Evolutionary conservation across 2,113 vertebrate species (phyloP).

Genomic region (Stictonetta naevosa): DNA sequence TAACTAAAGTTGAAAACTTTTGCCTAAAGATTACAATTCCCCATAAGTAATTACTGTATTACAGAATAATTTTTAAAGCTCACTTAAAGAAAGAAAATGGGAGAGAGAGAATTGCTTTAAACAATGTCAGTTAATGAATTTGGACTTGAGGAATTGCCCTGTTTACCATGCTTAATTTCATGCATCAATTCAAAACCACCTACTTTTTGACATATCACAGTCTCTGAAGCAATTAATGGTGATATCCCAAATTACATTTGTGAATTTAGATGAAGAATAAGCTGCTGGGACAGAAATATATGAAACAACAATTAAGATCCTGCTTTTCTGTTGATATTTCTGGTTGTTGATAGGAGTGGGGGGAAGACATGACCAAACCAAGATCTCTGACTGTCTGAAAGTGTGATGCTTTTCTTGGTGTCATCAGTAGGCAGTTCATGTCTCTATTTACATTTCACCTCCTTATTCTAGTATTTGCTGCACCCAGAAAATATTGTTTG

Average conservation of each 20-base stretch:
- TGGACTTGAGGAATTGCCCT: slow-evolving; percentile 20
- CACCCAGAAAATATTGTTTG: neutral
- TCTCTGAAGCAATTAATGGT: slow-evolving; percentile 51
- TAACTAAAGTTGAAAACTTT: neutral
- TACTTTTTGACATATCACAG: slow-evolving; percentile 1
- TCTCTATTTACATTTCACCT: neutral
- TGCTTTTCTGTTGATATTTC: neutral
- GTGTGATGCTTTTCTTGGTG: neutral
- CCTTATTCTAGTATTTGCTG: neutral
- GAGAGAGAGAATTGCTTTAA: neutral
- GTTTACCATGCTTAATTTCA: slow-evolving; percentile 43
- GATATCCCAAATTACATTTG: neutral
- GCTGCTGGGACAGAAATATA: neutral
- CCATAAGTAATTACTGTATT: neutral
- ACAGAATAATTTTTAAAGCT: neutral
- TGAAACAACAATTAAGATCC: neutral
- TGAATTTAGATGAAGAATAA: slow-evolving; percentile 41
- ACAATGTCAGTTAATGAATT: slow-evolving; percentile 26
- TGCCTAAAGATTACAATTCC: neutral
- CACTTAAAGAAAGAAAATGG: neutral
- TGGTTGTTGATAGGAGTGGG: neutral
- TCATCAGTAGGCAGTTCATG: neutral
- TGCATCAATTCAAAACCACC: slow-evolving; percentile 29
- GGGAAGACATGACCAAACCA: neutral
- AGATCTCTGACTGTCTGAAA: neutral